Conservation (phyloP, 1,140 invertebrate species). For the Coelopa frigida region DNA sequence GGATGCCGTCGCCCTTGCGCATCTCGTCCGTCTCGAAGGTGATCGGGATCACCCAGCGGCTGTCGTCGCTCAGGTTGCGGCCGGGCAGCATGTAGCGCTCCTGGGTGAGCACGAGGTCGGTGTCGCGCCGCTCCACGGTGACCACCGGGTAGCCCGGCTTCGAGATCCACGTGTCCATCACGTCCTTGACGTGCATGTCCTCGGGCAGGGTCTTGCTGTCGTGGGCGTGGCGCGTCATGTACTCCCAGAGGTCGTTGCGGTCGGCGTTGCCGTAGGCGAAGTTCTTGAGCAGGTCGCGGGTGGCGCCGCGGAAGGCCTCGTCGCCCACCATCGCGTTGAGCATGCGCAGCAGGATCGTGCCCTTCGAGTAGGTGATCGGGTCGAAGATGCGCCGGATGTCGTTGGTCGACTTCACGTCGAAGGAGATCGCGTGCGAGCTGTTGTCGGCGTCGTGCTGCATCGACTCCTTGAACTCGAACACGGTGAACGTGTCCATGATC, state of each 20-base stretch:
- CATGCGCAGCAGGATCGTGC: conserved; percentile 74
- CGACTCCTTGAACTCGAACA: conserved; percentile 61
- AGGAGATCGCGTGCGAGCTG: conserved; percentile 64
- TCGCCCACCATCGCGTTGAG: conserved; percentile 66
- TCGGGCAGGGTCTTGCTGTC: conserved; percentile 43
- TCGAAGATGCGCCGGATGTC: conserved; percentile 81
- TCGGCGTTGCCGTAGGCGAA: conserved; percentile 59
- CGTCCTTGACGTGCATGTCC: conserved; percentile 52
- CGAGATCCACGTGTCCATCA: conserved; percentile 77
- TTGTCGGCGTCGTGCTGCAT: conserved; percentile 64
- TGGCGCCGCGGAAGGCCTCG: conserved; percentile 58
- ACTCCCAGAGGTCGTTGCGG: conserved; percentile 63
- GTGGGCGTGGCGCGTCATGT: conserved; percentile 52
- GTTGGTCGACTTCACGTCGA: conserved; percentile 59
- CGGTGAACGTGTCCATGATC: conserved; percentile 69
- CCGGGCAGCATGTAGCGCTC: conserved; percentile 34
- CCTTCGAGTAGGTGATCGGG: conserved; percentile 79
- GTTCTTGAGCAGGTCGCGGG: conserved; percentile 54
- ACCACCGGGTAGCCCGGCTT: conserved; percentile 80
- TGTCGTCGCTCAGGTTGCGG: conserved; percentile 21
- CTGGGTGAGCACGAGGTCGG: conserved; percentile 27
- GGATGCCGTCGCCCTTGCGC: conserved; percentile 27
- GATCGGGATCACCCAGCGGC: conserved; percentile 53
- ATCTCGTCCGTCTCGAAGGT: conserved; percentile 47
- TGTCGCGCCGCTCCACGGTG: conserved; percentile 45